Conservation (phyloP, 2,113 vertebrate genomes). For the Nestor notabilis region DNA sequence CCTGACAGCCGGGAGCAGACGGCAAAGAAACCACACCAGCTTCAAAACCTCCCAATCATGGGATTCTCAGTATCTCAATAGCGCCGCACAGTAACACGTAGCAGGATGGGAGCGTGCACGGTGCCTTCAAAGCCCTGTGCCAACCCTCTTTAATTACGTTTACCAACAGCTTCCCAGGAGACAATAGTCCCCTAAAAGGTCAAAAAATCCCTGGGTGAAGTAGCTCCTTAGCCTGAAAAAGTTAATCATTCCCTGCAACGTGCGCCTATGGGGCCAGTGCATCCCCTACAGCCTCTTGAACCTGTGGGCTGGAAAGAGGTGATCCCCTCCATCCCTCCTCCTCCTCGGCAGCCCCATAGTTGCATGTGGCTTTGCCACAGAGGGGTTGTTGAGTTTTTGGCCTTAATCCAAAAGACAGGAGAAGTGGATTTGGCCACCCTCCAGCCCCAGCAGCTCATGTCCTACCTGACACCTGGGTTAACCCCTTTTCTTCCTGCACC, state of each 20-base stretch:
- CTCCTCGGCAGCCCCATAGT: neutral
- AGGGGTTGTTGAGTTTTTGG: neutral
- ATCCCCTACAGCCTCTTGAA: fast-evolving
- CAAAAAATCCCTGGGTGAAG: neutral
- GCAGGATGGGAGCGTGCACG: neutral
- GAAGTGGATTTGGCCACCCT: constrained; percentile 29
- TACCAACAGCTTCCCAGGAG: constrained; percentile 15
- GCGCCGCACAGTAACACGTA: fast-evolving
- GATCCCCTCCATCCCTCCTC: neutral
- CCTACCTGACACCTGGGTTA: constrained; percentile 39
- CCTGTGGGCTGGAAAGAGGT: neutral
- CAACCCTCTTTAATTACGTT: neutral
- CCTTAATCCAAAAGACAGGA: constrained; percentile 43
- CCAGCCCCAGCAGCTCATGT: constrained; percentile 8
- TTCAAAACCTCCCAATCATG: neutral
- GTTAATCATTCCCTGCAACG: neutral
- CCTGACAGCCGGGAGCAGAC: neutral
- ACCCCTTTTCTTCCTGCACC: neutral
- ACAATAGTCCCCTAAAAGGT: constrained; percentile 7
- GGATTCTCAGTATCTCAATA: neutral
- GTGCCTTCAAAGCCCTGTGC: neutral
- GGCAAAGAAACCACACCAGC: neutral
- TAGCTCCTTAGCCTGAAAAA: neutral
- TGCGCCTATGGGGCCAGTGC: fast-evolving
- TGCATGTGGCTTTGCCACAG: constrained; percentile 32